Conservation (phyloP, 2,888 invertebrate species). For the Lingula anatina region DNA sequence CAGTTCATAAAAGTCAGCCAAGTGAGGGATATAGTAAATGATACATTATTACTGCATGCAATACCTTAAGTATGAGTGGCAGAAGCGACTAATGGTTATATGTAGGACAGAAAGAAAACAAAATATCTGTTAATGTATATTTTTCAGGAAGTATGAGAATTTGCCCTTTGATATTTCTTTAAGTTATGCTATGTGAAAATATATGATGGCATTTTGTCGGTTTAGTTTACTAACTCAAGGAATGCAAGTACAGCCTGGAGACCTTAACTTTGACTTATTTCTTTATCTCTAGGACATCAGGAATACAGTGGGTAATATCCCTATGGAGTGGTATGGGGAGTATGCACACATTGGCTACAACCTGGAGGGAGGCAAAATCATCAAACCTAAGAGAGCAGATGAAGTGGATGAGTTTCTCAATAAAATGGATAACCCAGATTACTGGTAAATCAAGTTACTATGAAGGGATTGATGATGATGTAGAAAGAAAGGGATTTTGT, state of each 20-base stretch:
- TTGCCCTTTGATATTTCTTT: too few relatives aligned
- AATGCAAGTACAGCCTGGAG: neutral
- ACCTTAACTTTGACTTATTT: neutral
- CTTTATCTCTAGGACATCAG: constrained; percentile 58
- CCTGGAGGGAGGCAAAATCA: constrained; percentile 79
- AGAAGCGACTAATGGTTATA: too few relatives aligned
- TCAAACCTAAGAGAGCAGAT: constrained; percentile 75
- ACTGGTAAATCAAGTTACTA: constrained; percentile 65
- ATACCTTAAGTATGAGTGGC: too few relatives aligned
- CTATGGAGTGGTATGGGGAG: constrained; percentile 95
- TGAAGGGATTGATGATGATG: neutral
- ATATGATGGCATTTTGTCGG: too few relatives aligned
- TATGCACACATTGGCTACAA: constrained; percentile 95
- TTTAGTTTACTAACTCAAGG: neutral
- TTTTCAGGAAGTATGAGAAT: too few relatives aligned
- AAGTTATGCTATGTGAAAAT: neutral
- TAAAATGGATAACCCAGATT: constrained; percentile 86
- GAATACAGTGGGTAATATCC: constrained; percentile 94
- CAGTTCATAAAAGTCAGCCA: too few relatives aligned
- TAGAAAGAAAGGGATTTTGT: too few relatives aligned
- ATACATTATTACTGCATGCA: too few relatives aligned
- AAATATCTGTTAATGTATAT: too few relatives aligned
- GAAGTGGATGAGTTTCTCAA: constrained; percentile 90
- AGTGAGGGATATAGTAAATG: too few relatives aligned
- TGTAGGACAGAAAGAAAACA: too few relatives aligned